phyloP scores from a whole-genome alignment of 2,797 vertebrate genomes.

The Hydrolagus colliei region DNA sequence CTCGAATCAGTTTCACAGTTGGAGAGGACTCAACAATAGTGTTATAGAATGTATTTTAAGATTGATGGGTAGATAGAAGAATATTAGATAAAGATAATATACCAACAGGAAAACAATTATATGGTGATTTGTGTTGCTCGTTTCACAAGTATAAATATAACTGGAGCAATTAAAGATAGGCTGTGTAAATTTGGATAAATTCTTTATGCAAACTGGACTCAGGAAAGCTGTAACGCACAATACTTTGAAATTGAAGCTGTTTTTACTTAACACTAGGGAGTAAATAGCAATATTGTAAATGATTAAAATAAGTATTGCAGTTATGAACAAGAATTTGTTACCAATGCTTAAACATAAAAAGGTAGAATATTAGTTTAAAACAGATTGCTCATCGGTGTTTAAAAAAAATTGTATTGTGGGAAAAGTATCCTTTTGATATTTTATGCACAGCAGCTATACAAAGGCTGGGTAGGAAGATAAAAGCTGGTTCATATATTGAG shows the following conservation, averaged over 20 bases:
- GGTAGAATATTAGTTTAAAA: not conserved
- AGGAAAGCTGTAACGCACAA: conserved; percentile 18
- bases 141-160: conserved; percentile 16
- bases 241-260: not conserved
- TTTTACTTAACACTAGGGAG: not conserved
- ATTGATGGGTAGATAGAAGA: conserved; percentile 13
- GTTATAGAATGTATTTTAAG: not conserved
- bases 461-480: too few relatives aligned
- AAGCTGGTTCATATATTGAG: too few relatives aligned
- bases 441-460: too few relatives aligned
- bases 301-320: not conserved
- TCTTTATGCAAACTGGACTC: conserved; percentile 1
- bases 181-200: conserved; percentile 19
- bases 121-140: conserved; percentile 19
- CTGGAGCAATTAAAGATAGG: not conserved
- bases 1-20: too few relatives aligned
- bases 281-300: not conserved
- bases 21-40: too few relatives aligned
- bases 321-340: not conserved
- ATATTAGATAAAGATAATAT: conserved; percentile 27
- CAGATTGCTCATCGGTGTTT: not conserved
- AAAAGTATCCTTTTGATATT: too few relatives aligned
- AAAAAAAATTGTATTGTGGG: too few relatives aligned
- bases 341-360: not conserved
- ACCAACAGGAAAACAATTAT: conserved; percentile 30